Conservation (phyloP, 1,140 invertebrate species). For the Ceratina australensis region DNA sequence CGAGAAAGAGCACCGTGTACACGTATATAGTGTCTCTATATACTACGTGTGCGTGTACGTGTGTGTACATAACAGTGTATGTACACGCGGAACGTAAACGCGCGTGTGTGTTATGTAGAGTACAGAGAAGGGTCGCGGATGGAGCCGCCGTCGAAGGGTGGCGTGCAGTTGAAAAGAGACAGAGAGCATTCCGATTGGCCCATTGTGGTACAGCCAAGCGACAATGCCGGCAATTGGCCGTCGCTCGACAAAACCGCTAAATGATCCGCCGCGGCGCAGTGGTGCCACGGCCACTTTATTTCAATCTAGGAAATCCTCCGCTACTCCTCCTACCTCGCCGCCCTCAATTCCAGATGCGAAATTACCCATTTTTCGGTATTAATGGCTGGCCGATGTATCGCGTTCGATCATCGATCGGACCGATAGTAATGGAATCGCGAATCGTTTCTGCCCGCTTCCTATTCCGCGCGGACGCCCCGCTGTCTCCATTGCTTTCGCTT, state of each 20-base stretch:
- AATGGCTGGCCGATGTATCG: slow-evolving; percentile 67
- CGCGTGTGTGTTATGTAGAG: slow-evolving; percentile 14
- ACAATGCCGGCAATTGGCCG: slow-evolving; percentile 80
- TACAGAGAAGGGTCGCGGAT: slow-evolving; percentile 54
- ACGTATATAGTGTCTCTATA: not conserved
- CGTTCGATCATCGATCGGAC: slow-evolving; percentile 49
- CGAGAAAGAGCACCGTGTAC: slow-evolving; percentile 31
- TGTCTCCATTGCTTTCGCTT: slow-evolving; percentile 22
- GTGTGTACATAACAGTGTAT: not conserved
- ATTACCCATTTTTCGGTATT: slow-evolving; percentile 77
- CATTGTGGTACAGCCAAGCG: slow-evolving; percentile 79
- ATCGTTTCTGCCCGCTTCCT: slow-evolving; percentile 46
- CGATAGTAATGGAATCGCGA: slow-evolving; percentile 60
- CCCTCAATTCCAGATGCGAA: slow-evolving; percentile 72
- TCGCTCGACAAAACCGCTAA: slow-evolving; percentile 81
- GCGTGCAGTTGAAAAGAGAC: slow-evolving; percentile 70
- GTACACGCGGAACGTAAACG: not conserved
- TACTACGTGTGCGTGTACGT: not conserved
- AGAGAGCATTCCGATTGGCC: slow-evolving; percentile 78
- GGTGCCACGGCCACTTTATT: slow-evolving; percentile 79
- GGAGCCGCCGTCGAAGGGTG: slow-evolving; percentile 45
- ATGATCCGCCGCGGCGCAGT: slow-evolving; percentile 77
- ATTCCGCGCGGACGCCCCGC: slow-evolving; percentile 14
- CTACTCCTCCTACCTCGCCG: slow-evolving; percentile 39
- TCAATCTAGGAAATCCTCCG: slow-evolving; percentile 79